These are phyloP conservation scores for Tachysurus fulvidraco DNA, from an alignment of 2,113 vertebrate species.

Conservation along the genomic window DNA sequence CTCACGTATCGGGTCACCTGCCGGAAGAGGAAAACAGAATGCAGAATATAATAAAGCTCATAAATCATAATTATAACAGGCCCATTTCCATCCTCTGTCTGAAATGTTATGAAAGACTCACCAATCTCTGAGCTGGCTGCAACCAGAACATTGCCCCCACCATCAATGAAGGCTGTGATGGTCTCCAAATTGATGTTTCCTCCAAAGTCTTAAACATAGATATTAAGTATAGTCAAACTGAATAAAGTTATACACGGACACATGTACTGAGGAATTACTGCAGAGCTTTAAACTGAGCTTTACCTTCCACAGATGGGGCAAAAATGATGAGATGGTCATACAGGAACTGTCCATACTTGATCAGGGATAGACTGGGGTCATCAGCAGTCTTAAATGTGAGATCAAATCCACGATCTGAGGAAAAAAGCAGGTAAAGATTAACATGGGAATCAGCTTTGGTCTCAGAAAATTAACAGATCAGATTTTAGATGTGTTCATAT, in stretches of 20 bases:
- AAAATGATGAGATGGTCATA: slow-evolving; percentile 95
- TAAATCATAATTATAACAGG: neutral
- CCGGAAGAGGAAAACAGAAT: neutral
- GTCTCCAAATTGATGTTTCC: slow-evolving; percentile 97
- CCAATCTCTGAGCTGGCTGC: slow-evolving; percentile 93
- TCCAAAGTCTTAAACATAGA: slow-evolving; percentile 85
- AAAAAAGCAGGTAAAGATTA: neutral
- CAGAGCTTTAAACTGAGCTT: neutral
- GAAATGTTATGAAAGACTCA: slow-evolving; percentile 60
- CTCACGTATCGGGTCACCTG: slow-evolving; percentile 94
- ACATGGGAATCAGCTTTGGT: no score
- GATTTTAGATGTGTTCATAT: neutral
- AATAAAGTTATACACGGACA: neutral
- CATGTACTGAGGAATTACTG: neutral
- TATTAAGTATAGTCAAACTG: neutral
- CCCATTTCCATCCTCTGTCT: neutral
- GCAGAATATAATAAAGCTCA: neutral
- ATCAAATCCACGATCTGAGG: slow-evolving; percentile 89
- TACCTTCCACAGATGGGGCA: slow-evolving; percentile 94
- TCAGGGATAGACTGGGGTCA: slow-evolving; percentile 88
- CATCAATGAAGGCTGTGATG: slow-evolving; percentile 92
- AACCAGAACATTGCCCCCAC: slow-evolving; percentile 90
- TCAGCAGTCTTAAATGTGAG: slow-evolving; percentile 91
- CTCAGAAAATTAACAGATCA: neutral
- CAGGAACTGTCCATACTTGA: slow-evolving; percentile 95